Evolutionary conservation across 2,888 invertebrate genomes (phyloP), one percentile per base, ranked within the genome.

Genomic region (Synergus umbraculus): DNA sequence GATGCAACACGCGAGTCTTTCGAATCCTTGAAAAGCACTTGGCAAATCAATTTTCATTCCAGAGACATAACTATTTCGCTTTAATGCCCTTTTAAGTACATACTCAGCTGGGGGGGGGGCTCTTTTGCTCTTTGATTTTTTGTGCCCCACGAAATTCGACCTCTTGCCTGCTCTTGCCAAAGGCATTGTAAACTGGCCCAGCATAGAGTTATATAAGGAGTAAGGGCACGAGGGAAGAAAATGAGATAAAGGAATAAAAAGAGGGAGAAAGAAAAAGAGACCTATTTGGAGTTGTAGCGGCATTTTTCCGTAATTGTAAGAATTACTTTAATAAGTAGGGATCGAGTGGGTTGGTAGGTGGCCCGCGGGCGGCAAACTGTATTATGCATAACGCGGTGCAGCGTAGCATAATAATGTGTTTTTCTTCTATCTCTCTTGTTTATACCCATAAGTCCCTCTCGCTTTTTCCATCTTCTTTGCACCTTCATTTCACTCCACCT

Each of bases 281-380:
- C 49, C 7, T 49, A 69, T 69, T 69, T 41, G 12, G 15, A 73
- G 44, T 44, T 49, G 43, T 73, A 29, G 79, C 79, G 79, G 86
- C 84, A 87, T 86, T 88, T 88, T 88, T 88, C 85, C 87, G 82
- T 88, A 87, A 87, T 88, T 87, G 86, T 85, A 86, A 86, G 86
- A 85, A 87, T 87, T 86, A 85, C 81, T 84, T 83, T 85, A 86
- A 87, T 88, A 87, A 88, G 82, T 60, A 80, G 79, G 80, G 77
- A 78, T 78, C 77, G 81, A 80, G 80, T 78, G 79, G 81, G 78
- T 77, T 77, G 81, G 63, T 76, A 64, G 83, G 83, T 85, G 83
- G 85, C 86, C 83, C 83, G 84, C 81, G 78, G 85, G 81, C 81
- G 77, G 76, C 77, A 76, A 80, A 77, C 80, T 82, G 78, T 73